Base-by-base conservation (phyloP, 2,888 invertebrate genomes). In the Helleia helle region DNA sequence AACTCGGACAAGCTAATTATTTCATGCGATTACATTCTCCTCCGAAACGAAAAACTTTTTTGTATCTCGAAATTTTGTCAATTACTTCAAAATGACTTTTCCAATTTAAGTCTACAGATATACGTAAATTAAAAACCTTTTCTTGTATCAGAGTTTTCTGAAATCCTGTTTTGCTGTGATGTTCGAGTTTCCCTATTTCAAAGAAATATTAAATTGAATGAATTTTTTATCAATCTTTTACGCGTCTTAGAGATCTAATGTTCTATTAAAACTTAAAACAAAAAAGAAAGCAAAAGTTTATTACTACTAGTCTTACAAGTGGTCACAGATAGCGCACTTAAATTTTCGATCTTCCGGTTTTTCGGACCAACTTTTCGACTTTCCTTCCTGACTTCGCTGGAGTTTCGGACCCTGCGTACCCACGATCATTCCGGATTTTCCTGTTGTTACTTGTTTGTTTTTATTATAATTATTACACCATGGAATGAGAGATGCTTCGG, bases 381-480 rank as follows among this genome's bases (percentile, higher is more conserved):
- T 74, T 70, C 74, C 76, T 79, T 77, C 75, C 77, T 72, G 77
- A 71, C 73, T 76, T 66, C 66, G 69, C 71, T 51, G 47, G 65
- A 67, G 66, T 69, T 72, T 66, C 65, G 65, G 71, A 67, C 66
- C 62, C 57, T 36, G 58, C 59, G 65, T 24, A 36, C 27, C 65
- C 59, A 66, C 76, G 71, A 74, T 74, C 60, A 58, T 58, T 53
- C 62, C 60, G 65, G 67, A 58, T 69, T 47, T 66, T 59, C 68
- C 62, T 64, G n/a, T 68, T 62, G 65, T 62, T 67, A 65, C 68
- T 71, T 69, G 63, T 71, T 62, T 56, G 55, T 69, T 71, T 71
- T 72, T 66, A 66, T 73, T 66, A 67, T 67, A 65, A 75, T 64
- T 63, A 64, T 58, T 59, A 61, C 54, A 62, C 56, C 54, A 61